A percentile compares a stretch with the other conserved stretches of the same genome.
These are phyloP conservation scores for Hypercompe scribonia DNA, from an alignment of 2,888 invertebrate species.

Conservation along the genomic window DNA sequence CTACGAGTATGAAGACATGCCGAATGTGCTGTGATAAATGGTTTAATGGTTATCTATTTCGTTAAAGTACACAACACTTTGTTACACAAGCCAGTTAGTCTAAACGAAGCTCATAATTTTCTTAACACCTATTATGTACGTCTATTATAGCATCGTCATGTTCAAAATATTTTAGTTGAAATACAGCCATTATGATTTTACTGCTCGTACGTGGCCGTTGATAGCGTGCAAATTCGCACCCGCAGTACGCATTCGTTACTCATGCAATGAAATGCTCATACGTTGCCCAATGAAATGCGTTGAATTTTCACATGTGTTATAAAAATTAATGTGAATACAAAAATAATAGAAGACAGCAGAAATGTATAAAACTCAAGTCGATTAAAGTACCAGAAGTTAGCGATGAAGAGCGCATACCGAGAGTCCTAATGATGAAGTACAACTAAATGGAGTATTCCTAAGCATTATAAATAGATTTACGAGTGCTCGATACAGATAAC, in stretches of 20 bases:
- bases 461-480: conserved; percentile 46
- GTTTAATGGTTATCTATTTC: conserved; percentile 64
- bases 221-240: conserved; percentile 24
- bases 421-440: conserved; percentile 33
- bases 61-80: conserved; percentile 76
- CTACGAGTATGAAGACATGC: conserved; percentile 53
- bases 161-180: conserved; percentile 36
- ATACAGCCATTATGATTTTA: conserved; percentile 22
- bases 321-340: conserved; percentile 28
- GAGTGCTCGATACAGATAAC: conserved; percentile 51
- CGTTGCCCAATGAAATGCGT: conserved; percentile 19
- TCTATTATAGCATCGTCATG: conserved; percentile 60
- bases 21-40: conserved; percentile 59
- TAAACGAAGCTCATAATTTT: conserved; percentile 86
- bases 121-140: conserved; percentile 81
- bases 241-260: conserved; percentile 19
- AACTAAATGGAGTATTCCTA: conserved; percentile 42
- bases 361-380: conserved; percentile 26
- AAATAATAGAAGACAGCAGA: conserved; percentile 23
- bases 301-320: conserved; percentile 19
- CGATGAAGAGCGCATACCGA: conserved; percentile 28
- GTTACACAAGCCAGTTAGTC: conserved; percentile 84
- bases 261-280: conserved; percentile 10
- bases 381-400: conserved; percentile 31
- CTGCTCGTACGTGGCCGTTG: conserved; percentile 9